A percentile compares a stretch with the other conserved stretches of the same genome.
Conservation (phyloP, 1,140 invertebrate genomes). For the Bombus soroeensis region DNA sequence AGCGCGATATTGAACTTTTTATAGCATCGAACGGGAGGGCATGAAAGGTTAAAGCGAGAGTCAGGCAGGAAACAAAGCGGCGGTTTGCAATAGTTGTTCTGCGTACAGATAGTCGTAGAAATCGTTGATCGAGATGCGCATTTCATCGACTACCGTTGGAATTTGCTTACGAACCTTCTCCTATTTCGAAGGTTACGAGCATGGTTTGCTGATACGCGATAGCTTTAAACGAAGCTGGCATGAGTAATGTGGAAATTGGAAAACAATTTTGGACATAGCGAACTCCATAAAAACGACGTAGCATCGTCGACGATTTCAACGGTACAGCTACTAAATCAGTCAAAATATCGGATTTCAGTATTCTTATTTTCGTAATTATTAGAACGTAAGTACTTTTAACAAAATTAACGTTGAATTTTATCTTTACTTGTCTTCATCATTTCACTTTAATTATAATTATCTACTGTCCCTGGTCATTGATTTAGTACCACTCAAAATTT, state of each 20-base stretch:
- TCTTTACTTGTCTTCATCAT: too few relatives aligned
- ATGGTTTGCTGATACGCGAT: not conserved
- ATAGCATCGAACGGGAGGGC: constrained; percentile 16
- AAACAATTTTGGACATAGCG: too few relatives aligned
- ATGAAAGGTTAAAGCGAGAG: constrained; percentile 16
- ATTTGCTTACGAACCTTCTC: not conserved
- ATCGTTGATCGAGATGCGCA: not conserved
- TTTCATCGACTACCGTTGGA: not conserved
- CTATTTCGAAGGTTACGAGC: not conserved
- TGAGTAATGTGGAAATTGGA: not conserved
- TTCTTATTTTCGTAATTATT: too few relatives aligned
- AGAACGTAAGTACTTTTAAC: too few relatives aligned
- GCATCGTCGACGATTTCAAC: not conserved
- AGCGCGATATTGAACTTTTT: constrained; percentile 66
- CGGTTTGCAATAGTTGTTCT: not conserved
- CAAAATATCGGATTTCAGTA: not conserved
- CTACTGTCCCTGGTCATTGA: too few relatives aligned
- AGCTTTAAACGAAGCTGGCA: not conserved
- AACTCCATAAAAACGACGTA: not conserved
- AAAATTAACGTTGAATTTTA: too few relatives aligned
- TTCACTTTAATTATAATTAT: too few relatives aligned
- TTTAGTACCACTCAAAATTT: too few relatives aligned
- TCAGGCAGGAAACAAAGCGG: constrained; percentile 28
- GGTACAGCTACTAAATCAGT: not conserved
- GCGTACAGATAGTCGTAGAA: not conserved